Evolutionary conservation across 2,113 vertebrate species (phyloP), one percentile per base, ranked within the genome.

Genomic region (Hipposideros armiger): DNA sequence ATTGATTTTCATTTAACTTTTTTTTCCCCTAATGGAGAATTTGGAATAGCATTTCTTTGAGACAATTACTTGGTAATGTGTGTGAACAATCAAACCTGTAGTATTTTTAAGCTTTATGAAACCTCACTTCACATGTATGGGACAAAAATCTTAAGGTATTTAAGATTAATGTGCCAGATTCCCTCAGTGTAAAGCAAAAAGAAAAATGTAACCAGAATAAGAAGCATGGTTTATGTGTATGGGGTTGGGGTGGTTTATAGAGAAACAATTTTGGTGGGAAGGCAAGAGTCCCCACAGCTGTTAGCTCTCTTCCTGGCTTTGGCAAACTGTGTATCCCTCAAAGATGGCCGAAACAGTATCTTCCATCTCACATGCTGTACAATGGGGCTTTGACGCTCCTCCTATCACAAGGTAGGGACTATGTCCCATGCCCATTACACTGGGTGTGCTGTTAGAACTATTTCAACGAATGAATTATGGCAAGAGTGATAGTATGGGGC

Each of bases 1-100:
- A 95, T 80, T 95, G 87, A 97, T 97, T 95, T 96, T 92, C 70
- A 85, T 95, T 93, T 94, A 89, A 83, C 45, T 58, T 95, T 92
- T 58, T 90, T 45, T 45, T 7, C 13, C 74, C 13, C 22, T 66
- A 87, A 90, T 42, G 91, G 72, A 86, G 62, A 96, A 90, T 17
- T 90, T 80, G 52, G 94, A 96, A 78, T 82, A 85, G 50, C 77
- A 88, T 95, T 87, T 97, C 73, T 66, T 95, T 81, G 32, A 94
- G 70, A 96, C 97, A 91, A 91, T 89, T 95, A 94, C 74, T 94
- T 91, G 54, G 90, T 70, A 90, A 92, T 85, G 72, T 90, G 28
- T 90, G 72, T 90, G 76, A 83, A 78, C 40, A 88, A 82, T 92
- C n/a, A 86, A 89, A 94, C 47, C 45, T 60, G 52, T 58, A 54